Percentiles rank a stretch among this genome's conserved stretches.
These are phyloP conservation scores for Polydrusus tereticollis DNA, from an alignment of 2,888 invertebrate genomes.

Conservation along the genomic window DNA sequence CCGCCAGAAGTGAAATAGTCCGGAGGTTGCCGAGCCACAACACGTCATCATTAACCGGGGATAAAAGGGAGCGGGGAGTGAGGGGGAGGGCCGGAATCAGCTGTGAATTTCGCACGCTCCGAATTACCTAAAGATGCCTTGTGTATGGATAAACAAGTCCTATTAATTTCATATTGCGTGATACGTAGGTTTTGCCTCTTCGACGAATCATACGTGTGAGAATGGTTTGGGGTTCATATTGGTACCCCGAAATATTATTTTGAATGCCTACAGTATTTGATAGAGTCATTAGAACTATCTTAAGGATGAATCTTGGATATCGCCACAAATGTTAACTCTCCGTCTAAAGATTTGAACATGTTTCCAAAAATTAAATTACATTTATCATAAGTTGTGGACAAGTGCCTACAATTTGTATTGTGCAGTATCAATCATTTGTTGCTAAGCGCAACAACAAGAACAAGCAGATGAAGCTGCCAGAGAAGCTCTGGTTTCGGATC, in stretches of 20 bases:
- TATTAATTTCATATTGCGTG: constrained; percentile 47
- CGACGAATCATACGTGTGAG: not conserved
- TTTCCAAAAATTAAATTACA: too few relatives aligned
- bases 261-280: too few relatives aligned
- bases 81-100: constrained; percentile 20
- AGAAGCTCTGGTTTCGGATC: too few relatives aligned
- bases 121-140: constrained; percentile 46
- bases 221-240: not conserved
- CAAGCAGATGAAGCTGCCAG: too few relatives aligned
- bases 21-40: constrained; percentile 48
- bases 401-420: too few relatives aligned
- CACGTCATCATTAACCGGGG: constrained; percentile 51
- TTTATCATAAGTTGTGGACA: too few relatives aligned
- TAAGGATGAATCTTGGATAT: not conserved
- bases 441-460: too few relatives aligned
- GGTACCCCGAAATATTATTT: too few relatives aligned
- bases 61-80: constrained; percentile 7
- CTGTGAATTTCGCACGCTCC: constrained; percentile 42
- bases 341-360: too few relatives aligned
- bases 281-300: not conserved
- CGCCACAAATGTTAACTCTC: too few relatives aligned
- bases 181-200: not conserved
- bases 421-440: too few relatives aligned
- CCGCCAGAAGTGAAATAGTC: constrained; percentile 80
- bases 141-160: constrained; percentile 46